phyloP scores from a whole-genome alignment of 2,888 invertebrate species.

The Phyto melanocephala region DNA sequence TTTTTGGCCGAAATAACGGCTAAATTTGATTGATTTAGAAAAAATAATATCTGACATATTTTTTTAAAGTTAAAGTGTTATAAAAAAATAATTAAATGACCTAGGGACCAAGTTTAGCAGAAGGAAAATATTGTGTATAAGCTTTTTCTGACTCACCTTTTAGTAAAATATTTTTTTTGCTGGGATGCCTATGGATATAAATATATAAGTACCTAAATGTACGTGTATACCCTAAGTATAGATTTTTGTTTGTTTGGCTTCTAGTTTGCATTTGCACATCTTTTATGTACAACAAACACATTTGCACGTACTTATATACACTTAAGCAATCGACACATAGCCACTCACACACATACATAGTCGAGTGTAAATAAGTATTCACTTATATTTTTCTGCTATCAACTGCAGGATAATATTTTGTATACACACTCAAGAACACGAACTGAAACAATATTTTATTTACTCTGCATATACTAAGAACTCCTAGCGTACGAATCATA shows the following conservation, averaged over 20 bases:
- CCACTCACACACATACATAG: neutral
- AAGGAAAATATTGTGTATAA: no score
- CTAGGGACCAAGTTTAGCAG: no score
- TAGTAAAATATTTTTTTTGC: no score
- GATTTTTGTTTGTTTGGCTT: neutral
- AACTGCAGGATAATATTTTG: neutral
- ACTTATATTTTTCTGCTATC: neutral
- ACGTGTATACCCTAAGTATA: no score
- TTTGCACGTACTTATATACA: neutral
- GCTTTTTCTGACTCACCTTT: no score
- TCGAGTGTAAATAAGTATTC: neutral
- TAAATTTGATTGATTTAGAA: no score
- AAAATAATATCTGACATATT: no score
- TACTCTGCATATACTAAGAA: neutral
- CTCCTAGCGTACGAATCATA: conserved; percentile 35
- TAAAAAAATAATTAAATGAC: no score
- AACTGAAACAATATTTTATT: neutral
- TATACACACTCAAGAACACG: neutral
- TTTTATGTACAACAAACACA: neutral
- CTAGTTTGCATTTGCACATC: neutral
- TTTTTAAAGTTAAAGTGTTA: no score
- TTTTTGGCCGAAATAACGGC: no score
- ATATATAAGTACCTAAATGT: neutral
- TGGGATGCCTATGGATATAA: conserved; percentile 7
- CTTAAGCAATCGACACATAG: no score